Evolutionary conservation across 1,140 invertebrate species (phyloP).

Genomic region (Brachionus plicatilis): DNA sequence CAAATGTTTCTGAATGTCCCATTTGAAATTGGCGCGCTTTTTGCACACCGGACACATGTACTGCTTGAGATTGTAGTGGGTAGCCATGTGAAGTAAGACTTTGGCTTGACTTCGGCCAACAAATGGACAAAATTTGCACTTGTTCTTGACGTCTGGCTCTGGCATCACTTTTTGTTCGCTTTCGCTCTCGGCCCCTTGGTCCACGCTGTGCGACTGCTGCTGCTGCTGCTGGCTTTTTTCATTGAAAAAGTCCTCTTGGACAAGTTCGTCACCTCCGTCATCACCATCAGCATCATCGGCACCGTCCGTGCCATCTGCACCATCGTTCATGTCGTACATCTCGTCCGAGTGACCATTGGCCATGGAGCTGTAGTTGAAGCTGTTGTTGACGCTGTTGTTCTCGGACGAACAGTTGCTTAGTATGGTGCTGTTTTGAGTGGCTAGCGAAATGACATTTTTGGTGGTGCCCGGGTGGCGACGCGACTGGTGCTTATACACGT

Average conservation of each 20-base stretch:
- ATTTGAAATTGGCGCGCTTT: conserved; percentile 52
- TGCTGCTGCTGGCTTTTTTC: not conserved
- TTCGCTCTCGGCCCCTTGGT: not conserved
- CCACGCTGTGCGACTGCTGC: not conserved
- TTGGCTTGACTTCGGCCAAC: conserved; percentile 47
- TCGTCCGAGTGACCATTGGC: not conserved
- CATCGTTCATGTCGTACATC: not conserved
- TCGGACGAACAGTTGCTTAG: conserved; percentile 17
- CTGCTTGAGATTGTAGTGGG: conserved; percentile 50
- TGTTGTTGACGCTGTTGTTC: conserved; percentile 30
- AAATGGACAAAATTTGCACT: conserved; percentile 50
- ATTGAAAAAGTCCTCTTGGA: conserved; percentile 18
- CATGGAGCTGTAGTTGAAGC: not conserved
- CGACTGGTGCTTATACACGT: conserved; percentile 37
- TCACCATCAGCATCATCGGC: not conserved
- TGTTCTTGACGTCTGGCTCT: not conserved
- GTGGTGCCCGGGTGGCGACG: conserved; percentile 24
- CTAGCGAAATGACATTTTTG: conserved; percentile 12
- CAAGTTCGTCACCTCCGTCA: too few relatives aligned
- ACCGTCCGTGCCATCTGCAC: not conserved
- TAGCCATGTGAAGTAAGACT: conserved; percentile 49
- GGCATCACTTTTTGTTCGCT: not conserved
- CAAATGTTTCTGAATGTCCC: conserved; percentile 55
- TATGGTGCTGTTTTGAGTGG: not conserved
- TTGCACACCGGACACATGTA: conserved; percentile 54